Base-by-base conservation (phyloP, 1,140 invertebrate species). In the Maniola jurtina region DNA sequence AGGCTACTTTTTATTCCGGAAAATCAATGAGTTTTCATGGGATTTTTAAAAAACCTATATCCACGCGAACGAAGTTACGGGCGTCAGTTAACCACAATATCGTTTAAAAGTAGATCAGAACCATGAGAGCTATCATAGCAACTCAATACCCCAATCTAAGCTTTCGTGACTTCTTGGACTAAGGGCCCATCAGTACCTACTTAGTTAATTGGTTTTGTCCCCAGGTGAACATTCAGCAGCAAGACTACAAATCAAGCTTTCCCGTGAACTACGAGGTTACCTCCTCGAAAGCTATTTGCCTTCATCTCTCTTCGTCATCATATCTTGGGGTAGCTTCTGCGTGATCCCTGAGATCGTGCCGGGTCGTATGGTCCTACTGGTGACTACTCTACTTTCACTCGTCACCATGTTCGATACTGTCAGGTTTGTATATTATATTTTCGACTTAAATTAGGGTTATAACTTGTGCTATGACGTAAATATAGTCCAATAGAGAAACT, bases 271-370 rank as follows among this genome's bases (percentile, higher is more conserved):
- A 2, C 84, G 92, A 34, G 92, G 93, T 61, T 93, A 94, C 68
- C 81, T 94, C 2, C 77, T 94, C 34, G 93, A 94, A 76, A 93
- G 92, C 64, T 94, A 94, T 72, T 77, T 94, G 9, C 94, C 94
- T 0, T 93, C 92, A 8, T 92, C 93, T 2, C 76, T 94, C 38
- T 94, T 94, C 70, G 93, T 94, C 35, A 92, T 93, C 69, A 94
- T 94, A 71, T 94, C 93, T 0, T 94, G 94, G 93, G 92, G 93
- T 55, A 93, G 93, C 54, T 94, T 94, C 79, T 92, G 93, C 36
- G 93, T 94, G 6, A 93, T 93, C 56, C 93, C 93, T 0, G 93
- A 94, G 77, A 92, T 93, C 35, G 93, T 93, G 7, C 93, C 93
- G 0, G 93, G 93, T 8, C 80, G 93, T 14, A 92, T 91, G 90